Base-by-base conservation (phyloP, 2,888 invertebrate species). In the Lycocerus yunnanus region DNA sequence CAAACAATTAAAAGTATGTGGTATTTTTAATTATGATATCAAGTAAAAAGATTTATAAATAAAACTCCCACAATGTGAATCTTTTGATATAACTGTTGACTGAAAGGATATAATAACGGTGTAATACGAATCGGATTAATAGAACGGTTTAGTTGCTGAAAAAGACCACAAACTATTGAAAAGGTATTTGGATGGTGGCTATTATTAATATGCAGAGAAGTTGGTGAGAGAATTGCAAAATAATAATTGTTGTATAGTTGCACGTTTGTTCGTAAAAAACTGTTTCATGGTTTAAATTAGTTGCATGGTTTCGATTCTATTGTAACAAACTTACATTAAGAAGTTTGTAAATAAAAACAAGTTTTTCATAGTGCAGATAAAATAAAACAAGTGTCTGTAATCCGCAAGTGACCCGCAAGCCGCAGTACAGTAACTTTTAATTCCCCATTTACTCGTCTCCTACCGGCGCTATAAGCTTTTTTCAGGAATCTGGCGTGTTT, bases 401-500 rank as follows among this genome's bases (percentile, higher is more conserved):
- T 76, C 73, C 76, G 74, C 74, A 74, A 75, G 77, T 77, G 77
- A 74, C 74, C 74, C 76, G 76, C 75, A 72, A 76, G 73, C 75
- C 73, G 78, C 76, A 77, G 74, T 78, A 81, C 81, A 80, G 82
- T 82, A 83, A 84, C 82, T 84, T 84, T 83, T 82, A 84, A 84
- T 84, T 84, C 84, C 83, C 83, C 80, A 81, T 83, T 83, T 83
- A 81, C 81, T 81, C 81, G 82, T 82, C 82, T 83, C 83, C 81
- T 80, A 81, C 81, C 79, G 79, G 81, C 80, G 81, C 75, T 78
- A 81, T 82, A 83, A 83, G 83, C 80, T 83, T 84, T 84, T 84
- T 84, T 83, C 82, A 81, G 82, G 82, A 84, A 83, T 84, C 83
- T 84, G 84, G 82, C 82, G 81, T 84, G 83, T 84, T 84, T 84